Evolutionary conservation across 2,888 invertebrate genomes (phyloP).

Genomic region (Amiota mariae): DNA sequence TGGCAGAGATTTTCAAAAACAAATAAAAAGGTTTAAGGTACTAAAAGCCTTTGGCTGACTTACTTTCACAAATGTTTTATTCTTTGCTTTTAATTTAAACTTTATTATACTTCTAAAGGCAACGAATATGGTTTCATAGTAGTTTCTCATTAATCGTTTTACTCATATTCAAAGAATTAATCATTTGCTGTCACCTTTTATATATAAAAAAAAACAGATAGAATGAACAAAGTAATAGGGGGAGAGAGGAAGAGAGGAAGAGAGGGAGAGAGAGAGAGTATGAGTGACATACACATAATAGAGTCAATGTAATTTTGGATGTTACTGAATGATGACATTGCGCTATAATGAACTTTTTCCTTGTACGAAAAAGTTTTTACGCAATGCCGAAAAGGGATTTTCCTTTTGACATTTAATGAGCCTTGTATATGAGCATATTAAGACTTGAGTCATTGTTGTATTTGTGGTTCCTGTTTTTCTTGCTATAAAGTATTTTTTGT

Average conservation of each 20-base stretch:
- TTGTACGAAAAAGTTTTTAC: constrained; percentile 45
- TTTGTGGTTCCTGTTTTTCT: background rate
- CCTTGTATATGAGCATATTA: constrained; percentile 38
- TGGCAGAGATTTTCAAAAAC: background rate
- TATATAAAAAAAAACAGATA: constrained; percentile 59
- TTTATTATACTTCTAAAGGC: constrained; percentile 30
- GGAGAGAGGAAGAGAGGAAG: too few relatives aligned
- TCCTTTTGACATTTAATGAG: constrained; percentile 52
- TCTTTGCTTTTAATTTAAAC: constrained; percentile 47
- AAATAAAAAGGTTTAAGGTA: constrained; percentile 13
- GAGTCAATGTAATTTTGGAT: background rate
- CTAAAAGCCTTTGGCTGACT: background rate
- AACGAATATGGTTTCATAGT: too few relatives aligned
- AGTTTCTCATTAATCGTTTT: constrained; percentile 14
- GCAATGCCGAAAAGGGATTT: constrained; percentile 22
- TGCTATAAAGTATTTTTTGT: background rate
- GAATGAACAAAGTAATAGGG: constrained; percentile 14
- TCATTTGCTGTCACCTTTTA: constrained; percentile 62
- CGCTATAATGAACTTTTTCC: constrained; percentile 53
- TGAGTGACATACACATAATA: too few relatives aligned
- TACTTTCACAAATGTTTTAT: constrained; percentile 42
- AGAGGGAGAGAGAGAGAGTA: too few relatives aligned
- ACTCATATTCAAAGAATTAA: constrained; percentile 53
- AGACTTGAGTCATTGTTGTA: background rate
- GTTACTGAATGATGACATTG: constrained; percentile 35